A percentile compares a stretch with the other conserved stretches of the same genome.
Evolutionary conservation across 2,888 invertebrate genomes (phyloP).

Genomic region (Limnephilus auricula): DNA sequence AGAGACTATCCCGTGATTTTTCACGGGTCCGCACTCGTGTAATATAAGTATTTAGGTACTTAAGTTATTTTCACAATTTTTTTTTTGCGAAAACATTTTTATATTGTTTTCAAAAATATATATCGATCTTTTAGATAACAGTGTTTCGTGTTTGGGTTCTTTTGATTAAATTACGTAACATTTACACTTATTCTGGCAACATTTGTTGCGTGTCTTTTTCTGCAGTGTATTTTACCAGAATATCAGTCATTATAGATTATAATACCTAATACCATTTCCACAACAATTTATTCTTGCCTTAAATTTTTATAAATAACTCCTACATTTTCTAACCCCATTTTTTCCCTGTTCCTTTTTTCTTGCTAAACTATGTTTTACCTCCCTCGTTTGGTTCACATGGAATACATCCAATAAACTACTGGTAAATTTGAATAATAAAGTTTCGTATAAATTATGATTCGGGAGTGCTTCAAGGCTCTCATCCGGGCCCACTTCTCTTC

Average conservation of each 20-base stretch:
- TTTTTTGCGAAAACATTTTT: too few species aligned
- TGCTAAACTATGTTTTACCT: neutral
- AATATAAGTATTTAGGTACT: too few species aligned
- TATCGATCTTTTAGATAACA: neutral
- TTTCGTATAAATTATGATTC: too few species aligned
- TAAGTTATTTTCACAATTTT: too few species aligned
- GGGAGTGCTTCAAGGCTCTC: too few species aligned
- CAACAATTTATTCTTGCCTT: neutral
- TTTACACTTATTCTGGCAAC: neutral
- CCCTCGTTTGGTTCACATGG: neutral
- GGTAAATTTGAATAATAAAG: too few species aligned
- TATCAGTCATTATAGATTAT: neutral
- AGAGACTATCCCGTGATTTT: too few species aligned
- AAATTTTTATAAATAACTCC: neutral
- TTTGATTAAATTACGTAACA: neutral
- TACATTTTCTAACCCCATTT: neutral
- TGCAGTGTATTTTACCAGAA: neutral
- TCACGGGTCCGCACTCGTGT: too few species aligned
- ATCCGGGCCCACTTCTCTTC: too few species aligned
- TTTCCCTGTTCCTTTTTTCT: neutral
- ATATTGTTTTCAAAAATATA: too few species aligned
- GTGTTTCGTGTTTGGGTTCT: neutral
- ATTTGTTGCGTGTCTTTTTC: neutral
- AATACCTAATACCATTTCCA: neutral
- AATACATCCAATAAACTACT: neutral